These are phyloP conservation scores for Proterorhinus semilunaris DNA, from an alignment of 2,113 vertebrate genomes.

Conservation along the genomic window DNA sequence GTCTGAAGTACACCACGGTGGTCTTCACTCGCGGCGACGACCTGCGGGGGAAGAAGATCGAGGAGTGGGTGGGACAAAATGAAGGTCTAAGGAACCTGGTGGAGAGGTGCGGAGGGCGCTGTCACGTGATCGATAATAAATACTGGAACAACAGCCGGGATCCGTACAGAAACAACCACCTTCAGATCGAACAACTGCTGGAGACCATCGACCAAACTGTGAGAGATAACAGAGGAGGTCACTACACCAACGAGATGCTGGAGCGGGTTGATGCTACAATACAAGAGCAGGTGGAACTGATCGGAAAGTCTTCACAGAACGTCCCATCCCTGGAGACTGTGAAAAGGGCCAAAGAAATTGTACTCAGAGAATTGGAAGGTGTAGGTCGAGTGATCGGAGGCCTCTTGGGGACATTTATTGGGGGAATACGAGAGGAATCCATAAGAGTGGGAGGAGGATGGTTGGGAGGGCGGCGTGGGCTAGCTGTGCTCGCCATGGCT, in stretches of 20 bases:
- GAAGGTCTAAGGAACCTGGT: not conserved
- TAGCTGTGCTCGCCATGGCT: too few relatives aligned
- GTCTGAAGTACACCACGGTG: not conserved
- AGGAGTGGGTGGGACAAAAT: not conserved
- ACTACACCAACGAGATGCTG: not conserved
- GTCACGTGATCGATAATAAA: slow-evolving; percentile 5
- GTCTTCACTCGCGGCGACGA: not conserved
- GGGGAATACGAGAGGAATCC: too few relatives aligned
- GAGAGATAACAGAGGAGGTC: not conserved
- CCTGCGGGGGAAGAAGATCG: not conserved
- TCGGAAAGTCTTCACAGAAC: too few relatives aligned
- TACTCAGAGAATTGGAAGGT: too few relatives aligned
- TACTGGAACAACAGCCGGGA: not conserved
- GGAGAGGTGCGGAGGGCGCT: not conserved
- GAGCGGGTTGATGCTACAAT: too few relatives aligned
- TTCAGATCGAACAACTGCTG: not conserved
- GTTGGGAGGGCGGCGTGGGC: too few relatives aligned
- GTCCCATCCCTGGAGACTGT: too few relatives aligned
- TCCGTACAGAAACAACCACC: not conserved
- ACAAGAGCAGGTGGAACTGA: too few relatives aligned
- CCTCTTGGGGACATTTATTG: too few relatives aligned
- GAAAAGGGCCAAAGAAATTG: too few relatives aligned
- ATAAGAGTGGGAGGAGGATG: too few relatives aligned
- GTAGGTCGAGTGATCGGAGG: too few relatives aligned
- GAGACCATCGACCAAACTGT: not conserved